Conservation (phyloP, 2,797 vertebrate species). For the Semotilus atromaculatus region DNA sequence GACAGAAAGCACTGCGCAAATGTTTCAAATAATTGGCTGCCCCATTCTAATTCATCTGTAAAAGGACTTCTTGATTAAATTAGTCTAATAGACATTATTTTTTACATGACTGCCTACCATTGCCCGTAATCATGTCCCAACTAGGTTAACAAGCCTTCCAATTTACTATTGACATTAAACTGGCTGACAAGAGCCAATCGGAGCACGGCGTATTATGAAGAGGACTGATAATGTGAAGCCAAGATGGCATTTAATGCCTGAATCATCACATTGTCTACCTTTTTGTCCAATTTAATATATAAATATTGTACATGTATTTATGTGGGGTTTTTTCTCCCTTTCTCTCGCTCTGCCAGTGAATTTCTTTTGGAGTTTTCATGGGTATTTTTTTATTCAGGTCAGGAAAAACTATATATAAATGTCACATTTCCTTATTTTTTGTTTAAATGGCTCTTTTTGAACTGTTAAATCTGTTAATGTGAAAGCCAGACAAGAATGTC, state of each 20-base stretch:
- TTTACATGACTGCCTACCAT: constrained; percentile 91
- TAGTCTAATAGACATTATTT: constrained; percentile 97
- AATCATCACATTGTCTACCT: constrained; percentile 71
- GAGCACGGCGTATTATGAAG: constrained; percentile 67
- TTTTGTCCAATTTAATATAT: constrained; percentile 69
- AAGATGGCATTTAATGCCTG: constrained; percentile 76
- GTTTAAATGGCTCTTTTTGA: background rate
- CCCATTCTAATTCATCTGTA: constrained; percentile 95
- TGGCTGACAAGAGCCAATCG: constrained; percentile 81
- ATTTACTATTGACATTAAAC: constrained; percentile 90
- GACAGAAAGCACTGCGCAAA: constrained; percentile 79
- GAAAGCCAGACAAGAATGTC: background rate
- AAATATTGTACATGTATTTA: constrained; percentile 67
- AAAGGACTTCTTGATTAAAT: constrained; percentile 91
- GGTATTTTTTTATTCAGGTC: background rate
- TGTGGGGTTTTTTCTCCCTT: background rate
- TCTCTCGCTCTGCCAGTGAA: background rate
- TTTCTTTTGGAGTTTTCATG: background rate
- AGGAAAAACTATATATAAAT: background rate
- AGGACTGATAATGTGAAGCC: constrained; percentile 82
- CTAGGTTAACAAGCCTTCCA: constrained; percentile 85
- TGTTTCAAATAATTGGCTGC: constrained; percentile 92
- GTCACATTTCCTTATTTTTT: background rate
- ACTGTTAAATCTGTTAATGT: background rate
- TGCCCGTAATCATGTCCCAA: constrained; percentile 71